phyloP scores from a whole-genome alignment of 2,888 invertebrate genomes.

The Carcina quercana region DNA sequence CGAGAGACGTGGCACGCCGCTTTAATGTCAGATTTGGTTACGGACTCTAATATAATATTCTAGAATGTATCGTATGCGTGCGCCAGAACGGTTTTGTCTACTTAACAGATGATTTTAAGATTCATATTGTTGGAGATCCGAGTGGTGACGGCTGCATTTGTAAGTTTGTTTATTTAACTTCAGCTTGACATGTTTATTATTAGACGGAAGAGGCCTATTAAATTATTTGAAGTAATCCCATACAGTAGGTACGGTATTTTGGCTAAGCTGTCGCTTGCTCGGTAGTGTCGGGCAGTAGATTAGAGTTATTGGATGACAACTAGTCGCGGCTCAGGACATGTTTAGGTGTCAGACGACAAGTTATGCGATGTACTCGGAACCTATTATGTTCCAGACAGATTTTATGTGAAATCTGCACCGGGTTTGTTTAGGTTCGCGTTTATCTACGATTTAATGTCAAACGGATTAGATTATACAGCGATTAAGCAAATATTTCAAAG shows the following conservation, averaged over 20 bases:
- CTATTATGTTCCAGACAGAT: constrained; percentile 1
- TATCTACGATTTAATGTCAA: not conserved
- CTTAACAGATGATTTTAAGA: constrained; percentile 21
- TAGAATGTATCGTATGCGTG: constrained; percentile 21
- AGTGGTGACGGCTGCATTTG: constrained; percentile 15
- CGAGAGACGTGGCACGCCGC: constrained; percentile 48
- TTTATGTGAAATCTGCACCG: not conserved
- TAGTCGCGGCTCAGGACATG: constrained; percentile 42
- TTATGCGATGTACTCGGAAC: constrained; percentile 15
- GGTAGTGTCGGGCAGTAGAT: constrained; percentile 30
- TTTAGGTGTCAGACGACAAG: constrained; percentile 39
- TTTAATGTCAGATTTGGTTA: constrained; percentile 64
- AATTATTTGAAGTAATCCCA: constrained; percentile 66
- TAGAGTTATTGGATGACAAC: constrained; percentile 45
- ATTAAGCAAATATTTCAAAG: not conserved
- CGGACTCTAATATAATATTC: constrained; percentile 52
- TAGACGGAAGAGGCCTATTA: constrained; percentile 65
- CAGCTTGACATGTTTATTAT: constrained; percentile 69
- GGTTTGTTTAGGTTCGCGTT: not conserved
- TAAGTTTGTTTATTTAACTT: constrained; percentile 53
- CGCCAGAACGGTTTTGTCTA: constrained; percentile 7
- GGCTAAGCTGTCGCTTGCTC: constrained; percentile 43
- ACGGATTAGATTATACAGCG: not conserved
- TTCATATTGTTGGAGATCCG: constrained; percentile 14
- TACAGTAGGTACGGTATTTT: constrained; percentile 55